Conservation (phyloP, 2,113 vertebrate species). For the Mola mola region DNA sequence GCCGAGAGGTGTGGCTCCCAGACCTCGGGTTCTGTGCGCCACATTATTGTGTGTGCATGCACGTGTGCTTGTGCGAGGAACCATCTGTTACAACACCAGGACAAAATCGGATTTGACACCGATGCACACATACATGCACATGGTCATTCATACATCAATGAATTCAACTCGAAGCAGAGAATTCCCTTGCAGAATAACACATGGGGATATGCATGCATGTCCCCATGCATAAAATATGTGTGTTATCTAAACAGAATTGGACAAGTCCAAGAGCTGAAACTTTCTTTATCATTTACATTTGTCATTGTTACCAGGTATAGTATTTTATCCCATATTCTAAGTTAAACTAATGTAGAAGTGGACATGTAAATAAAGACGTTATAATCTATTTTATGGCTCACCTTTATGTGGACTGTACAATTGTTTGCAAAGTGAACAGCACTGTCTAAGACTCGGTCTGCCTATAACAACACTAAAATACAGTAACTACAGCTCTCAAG, state of each 20-base stretch:
- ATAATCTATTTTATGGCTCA: no score
- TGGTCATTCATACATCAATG: slow-evolving; percentile 38
- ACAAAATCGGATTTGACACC: slow-evolving; percentile 50
- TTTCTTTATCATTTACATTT: slow-evolving; percentile 18
- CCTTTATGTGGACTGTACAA: slow-evolving; percentile 18
- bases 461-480: slow-evolving; percentile 49
- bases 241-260: slow-evolving; percentile 25
- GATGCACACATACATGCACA: slow-evolving; percentile 5
- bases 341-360: slow-evolving; percentile 18
- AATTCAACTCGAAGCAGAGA: slow-evolving; percentile 15
- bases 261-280: slow-evolving; percentile 17
- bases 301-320: slow-evolving; percentile 2
- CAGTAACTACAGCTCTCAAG: slow-evolving; percentile 38
- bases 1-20: slow-evolving; percentile 45
- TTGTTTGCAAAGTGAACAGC: slow-evolving; percentile 37
- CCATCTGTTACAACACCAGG: slow-evolving; percentile 24
- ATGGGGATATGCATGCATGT: slow-evolving; percentile 19
- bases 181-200: slow-evolving; percentile 13
- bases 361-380: background rate
- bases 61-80: slow-evolving; percentile 1
- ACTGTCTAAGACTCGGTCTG: slow-evolving; percentile 29
- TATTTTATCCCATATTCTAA: slow-evolving; percentile 12
- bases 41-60: background rate
- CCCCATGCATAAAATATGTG: slow-evolving; percentile 1
- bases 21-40: background rate